These are phyloP conservation scores for Frankliniella fusca DNA, from an alignment of 2,888 invertebrate genomes.

Conservation along the genomic window DNA sequence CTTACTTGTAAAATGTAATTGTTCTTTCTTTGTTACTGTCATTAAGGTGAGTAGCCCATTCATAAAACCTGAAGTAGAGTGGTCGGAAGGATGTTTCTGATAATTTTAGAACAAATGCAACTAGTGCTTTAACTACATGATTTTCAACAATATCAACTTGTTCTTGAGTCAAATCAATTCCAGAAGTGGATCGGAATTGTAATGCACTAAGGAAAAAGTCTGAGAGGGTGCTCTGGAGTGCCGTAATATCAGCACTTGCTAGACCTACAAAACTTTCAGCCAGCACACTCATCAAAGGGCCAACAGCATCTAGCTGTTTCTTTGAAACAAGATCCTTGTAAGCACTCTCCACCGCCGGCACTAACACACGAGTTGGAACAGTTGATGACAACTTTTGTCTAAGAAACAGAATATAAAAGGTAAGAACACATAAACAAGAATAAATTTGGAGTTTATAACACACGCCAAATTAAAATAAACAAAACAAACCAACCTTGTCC, in stretches of 20 bases:
- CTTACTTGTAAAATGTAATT: conserved; percentile 76
- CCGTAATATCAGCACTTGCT: conserved; percentile 58
- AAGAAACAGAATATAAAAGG: neutral
- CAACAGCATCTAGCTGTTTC: conserved; percentile 58
- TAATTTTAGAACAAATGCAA: conserved; percentile 75
- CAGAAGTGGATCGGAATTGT: conserved; percentile 58
- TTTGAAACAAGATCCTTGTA: conserved; percentile 60
- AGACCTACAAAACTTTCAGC: conserved; percentile 67
- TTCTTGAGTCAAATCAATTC: conserved; percentile 43
- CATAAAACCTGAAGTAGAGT: conserved; percentile 78
- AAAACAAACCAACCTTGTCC: neutral
- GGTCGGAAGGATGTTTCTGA: conserved; percentile 87
- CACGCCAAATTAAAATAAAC: neutral
- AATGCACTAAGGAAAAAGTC: conserved; percentile 69
- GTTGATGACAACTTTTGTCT: conserved; percentile 61
- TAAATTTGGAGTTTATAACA: conserved; percentile 19
- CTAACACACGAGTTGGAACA: conserved; percentile 68
- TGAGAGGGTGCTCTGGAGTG: conserved; percentile 64
- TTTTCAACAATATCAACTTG: conserved; percentile 63
- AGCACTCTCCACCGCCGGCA: conserved; percentile 67
- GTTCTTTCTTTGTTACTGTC: conserved; percentile 59
- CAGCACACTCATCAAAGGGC: conserved; percentile 70
- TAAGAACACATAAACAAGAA: conserved; percentile 30
- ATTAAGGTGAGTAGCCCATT: conserved; percentile 73
- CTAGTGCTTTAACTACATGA: conserved; percentile 70